Conservation (phyloP, 1,140 invertebrate species). For the Pteromalus puparum region DNA sequence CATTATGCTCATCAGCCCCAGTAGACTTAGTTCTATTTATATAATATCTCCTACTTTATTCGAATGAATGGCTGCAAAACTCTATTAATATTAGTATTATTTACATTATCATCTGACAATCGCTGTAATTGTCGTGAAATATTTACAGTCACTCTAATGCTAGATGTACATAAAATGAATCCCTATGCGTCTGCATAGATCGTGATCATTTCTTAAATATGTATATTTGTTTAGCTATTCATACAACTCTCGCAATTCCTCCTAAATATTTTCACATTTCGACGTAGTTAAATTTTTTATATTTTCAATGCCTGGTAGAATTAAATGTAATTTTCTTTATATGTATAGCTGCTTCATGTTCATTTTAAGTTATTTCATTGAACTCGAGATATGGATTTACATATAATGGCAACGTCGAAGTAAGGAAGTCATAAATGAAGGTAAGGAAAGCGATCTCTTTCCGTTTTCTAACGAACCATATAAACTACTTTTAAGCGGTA, state of each 20-base stretch:
- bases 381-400: slow-evolving; percentile 65
- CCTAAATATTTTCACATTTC: slow-evolving; percentile 39
- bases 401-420: slow-evolving; percentile 54
- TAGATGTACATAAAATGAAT: slow-evolving; percentile 41
- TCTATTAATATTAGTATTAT: slow-evolving; percentile 37
- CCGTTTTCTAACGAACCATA: neutral
- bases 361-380: slow-evolving; percentile 53
- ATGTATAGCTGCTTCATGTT: slow-evolving; percentile 58
- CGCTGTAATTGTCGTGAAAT: slow-evolving; percentile 16
- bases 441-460: neutral
- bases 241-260: slow-evolving; percentile 28
- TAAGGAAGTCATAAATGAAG: neutral
- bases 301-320: slow-evolving; percentile 16
- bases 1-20: slow-evolving; percentile 8
- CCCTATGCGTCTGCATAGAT: slow-evolving; percentile 13
- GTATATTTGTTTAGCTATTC: slow-evolving; percentile 40
- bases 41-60: slow-evolving; percentile 23
- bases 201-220: slow-evolving; percentile 44
- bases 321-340: slow-evolving; percentile 11
- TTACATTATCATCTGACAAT: slow-evolving; percentile 43
- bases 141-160: slow-evolving; percentile 41
- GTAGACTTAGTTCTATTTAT: slow-evolving; percentile 14
- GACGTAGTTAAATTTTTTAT: slow-evolving; percentile 20
- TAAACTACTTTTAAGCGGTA: neutral
- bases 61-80: slow-evolving; percentile 41